A percentile compares a stretch with the other conserved stretches of the same genome.
These are phyloP conservation scores for Metopia argyrocephala DNA, from an alignment of 2,888 invertebrate species.

Conservation along the genomic window DNA sequence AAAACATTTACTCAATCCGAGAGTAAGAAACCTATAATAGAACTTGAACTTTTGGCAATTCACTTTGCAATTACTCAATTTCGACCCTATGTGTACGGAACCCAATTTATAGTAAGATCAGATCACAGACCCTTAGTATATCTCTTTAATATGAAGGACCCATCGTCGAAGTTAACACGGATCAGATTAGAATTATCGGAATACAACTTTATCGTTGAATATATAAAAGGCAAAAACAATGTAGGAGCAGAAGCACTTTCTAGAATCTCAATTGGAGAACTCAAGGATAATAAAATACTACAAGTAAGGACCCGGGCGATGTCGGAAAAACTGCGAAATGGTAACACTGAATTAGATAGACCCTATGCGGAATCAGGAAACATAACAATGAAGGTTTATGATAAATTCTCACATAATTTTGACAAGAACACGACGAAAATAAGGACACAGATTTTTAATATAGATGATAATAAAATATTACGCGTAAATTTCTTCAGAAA, in stretches of 20 bases:
- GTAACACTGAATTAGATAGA: no score
- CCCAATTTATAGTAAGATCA: slow-evolving; percentile 60
- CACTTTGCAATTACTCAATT: slow-evolving; percentile 65
- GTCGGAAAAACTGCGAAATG: neutral
- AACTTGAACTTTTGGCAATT: slow-evolving; percentile 33
- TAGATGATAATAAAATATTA: neutral
- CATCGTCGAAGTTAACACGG: slow-evolving; percentile 66
- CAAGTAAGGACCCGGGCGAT: slow-evolving; percentile 24
- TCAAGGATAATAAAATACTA: slow-evolving; percentile 18
- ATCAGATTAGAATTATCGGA: slow-evolving; percentile 67
- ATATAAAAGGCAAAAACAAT: slow-evolving; percentile 64
- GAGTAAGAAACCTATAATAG: slow-evolving; percentile 25
- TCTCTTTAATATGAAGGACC: slow-evolving; percentile 66
- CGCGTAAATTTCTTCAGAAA: slow-evolving; percentile 33
- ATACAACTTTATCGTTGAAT: slow-evolving; percentile 65
- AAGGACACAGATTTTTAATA: slow-evolving; percentile 14
- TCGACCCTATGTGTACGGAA: slow-evolving; percentile 60
- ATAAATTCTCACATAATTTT: slow-evolving; percentile 18
- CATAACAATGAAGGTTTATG: slow-evolving; percentile 5
- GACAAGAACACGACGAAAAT: slow-evolving; percentile 17
- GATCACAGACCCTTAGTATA: slow-evolving; percentile 58
- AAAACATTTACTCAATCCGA: slow-evolving; percentile 35
- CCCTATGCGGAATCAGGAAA: neutral
- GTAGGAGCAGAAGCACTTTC: slow-evolving; percentile 59
- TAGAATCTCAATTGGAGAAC: slow-evolving; percentile 44